These are phyloP conservation scores for Zootoca vivipara DNA, from an alignment of 2,113 vertebrate species.

Conservation along the genomic window DNA sequence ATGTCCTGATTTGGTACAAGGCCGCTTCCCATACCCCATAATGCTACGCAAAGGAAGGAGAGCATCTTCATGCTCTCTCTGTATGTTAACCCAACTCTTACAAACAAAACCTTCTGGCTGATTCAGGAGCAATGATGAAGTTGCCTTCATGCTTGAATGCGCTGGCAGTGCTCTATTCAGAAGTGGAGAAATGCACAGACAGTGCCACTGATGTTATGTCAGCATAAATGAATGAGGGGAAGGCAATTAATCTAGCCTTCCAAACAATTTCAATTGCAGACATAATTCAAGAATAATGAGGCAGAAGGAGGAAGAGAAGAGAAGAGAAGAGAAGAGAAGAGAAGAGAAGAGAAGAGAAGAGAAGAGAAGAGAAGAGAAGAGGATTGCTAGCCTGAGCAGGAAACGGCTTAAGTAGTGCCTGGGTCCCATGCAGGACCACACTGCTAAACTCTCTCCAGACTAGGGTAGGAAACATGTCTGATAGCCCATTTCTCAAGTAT, in stretches of 20 bases:
- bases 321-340: background rate
- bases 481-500: background rate
- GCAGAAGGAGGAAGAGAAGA: background rate
- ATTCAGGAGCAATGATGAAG: slow-evolving; percentile 8
- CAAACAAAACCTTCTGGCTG: slow-evolving; percentile 18
- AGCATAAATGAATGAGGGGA: slow-evolving; percentile 42
- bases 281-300: slow-evolving; percentile 42
- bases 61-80: background rate
- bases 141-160: slow-evolving; percentile 22
- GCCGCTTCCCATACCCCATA: too few relatives aligned
- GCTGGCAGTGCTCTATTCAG: slow-evolving; percentile 9
- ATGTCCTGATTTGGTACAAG: background rate
- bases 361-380: background rate
- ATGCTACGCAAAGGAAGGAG: background rate
- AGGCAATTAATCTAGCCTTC: slow-evolving; percentile 45
- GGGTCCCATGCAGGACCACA: background rate
- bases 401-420: background rate
- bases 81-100: background rate
- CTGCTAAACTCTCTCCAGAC: background rate
- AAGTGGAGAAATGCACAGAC: slow-evolving; percentile 21
- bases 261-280: slow-evolving; percentile 20
- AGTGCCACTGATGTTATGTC: slow-evolving; percentile 41
- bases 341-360: background rate
- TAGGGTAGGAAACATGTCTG: background rate
- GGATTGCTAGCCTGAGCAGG: background rate